Percentiles rank a stretch among this genome's conserved stretches.
phyloP scores from a whole-genome alignment of 2,113 vertebrate genomes.

The Anser cygnoides region DNA sequence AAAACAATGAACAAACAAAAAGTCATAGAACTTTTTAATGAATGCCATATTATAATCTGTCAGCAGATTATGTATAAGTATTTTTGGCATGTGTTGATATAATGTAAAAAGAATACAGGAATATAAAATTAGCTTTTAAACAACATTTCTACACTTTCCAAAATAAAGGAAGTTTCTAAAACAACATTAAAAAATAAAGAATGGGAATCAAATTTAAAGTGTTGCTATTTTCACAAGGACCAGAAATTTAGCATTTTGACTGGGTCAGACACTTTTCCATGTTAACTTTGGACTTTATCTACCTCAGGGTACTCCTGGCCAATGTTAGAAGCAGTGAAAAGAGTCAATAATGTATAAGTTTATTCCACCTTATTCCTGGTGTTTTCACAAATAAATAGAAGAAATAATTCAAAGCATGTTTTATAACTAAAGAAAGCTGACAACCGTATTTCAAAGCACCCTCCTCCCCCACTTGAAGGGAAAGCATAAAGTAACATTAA shows the following conservation, averaged over 20 bases:
- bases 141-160: neutral
- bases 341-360: neutral
- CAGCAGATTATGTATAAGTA: constrained; percentile 17
- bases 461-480: neutral
- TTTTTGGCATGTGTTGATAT: constrained; percentile 28
- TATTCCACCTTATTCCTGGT: neutral
- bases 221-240: neutral
- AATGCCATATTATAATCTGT: constrained; percentile 57
- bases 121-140: neutral
- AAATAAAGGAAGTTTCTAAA: neutral
- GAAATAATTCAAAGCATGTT: neutral
- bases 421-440: neutral
- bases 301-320: neutral
- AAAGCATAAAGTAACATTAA: neutral
- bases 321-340: neutral
- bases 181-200: accelerated
- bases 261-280: neutral
- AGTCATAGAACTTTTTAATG: constrained; percentile 44
- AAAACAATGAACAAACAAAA: constrained; percentile 62
- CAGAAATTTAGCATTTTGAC: neutral
- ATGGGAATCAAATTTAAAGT: neutral
- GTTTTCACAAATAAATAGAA: neutral
- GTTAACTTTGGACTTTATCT: neutral
- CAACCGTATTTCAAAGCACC: neutral
- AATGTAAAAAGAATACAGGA: neutral